These are phyloP conservation scores for Cheilinus undulatus DNA, from an alignment of 2,113 vertebrate species.

Conservation along the genomic window DNA sequence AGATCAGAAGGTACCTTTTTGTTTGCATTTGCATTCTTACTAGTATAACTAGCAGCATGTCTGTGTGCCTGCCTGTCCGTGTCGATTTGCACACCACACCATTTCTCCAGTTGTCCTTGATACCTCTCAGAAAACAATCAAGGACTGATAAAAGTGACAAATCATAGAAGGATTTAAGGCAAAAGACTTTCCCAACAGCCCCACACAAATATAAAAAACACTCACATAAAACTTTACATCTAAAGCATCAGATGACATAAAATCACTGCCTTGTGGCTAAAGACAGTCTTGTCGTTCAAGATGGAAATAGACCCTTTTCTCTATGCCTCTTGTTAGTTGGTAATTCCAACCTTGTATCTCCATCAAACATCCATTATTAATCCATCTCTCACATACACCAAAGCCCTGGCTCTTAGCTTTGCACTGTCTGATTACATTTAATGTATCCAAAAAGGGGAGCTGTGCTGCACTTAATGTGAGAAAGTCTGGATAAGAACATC, in stretches of 20 bases:
- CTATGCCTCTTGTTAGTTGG: slow-evolving; percentile 1
- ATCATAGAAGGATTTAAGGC: slow-evolving; percentile 20
- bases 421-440: not conserved
- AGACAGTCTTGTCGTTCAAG: not conserved
- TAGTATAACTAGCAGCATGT: too few relatives aligned
- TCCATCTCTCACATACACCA: not conserved
- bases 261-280: not conserved
- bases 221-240: not conserved
- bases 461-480: not conserved
- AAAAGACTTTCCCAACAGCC: not conserved
- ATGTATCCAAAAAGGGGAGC: not conserved
- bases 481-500: not conserved
- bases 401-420: not conserved
- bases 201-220: not conserved
- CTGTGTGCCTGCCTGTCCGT: too few relatives aligned
- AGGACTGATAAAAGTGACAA: slow-evolving; percentile 1
- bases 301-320: not conserved
- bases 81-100: too few relatives aligned
- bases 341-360: not conserved
- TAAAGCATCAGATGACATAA: not conserved
- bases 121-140: too few relatives aligned
- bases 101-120: too few relatives aligned
- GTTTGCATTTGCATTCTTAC: too few relatives aligned
- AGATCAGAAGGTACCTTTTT: too few relatives aligned
- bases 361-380: not conserved